Percentiles rank a stretch among this genome's conserved stretches.
These are phyloP conservation scores for Monomorium pharaonis DNA, from an alignment of 1,140 invertebrate species.

Conservation along the genomic window DNA sequence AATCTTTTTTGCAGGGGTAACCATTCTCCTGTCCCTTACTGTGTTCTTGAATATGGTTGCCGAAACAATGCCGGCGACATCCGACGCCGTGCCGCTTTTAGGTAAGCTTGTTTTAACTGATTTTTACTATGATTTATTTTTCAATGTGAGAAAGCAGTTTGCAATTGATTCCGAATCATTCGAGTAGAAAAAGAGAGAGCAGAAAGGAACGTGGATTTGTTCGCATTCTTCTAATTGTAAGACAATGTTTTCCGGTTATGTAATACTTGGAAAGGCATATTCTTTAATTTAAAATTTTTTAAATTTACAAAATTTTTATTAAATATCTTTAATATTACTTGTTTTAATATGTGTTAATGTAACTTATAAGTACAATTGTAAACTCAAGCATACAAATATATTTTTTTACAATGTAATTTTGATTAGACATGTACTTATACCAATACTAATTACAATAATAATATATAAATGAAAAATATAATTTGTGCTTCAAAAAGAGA, in stretches of 20 bases:
- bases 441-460: not conserved
- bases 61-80: constrained; percentile 93
- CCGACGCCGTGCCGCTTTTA: constrained; percentile 93
- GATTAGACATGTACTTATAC: not conserved
- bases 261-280: not conserved
- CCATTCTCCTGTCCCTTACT: constrained; percentile 95
- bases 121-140: constrained; percentile 39
- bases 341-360: not conserved
- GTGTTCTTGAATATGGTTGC: constrained; percentile 95
- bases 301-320: not conserved
- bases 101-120: constrained; percentile 85
- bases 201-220: not conserved
- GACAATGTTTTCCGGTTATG: not conserved
- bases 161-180: constrained; percentile 7
- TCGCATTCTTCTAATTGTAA: not conserved
- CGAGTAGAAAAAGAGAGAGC: not conserved
- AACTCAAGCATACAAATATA: not conserved
- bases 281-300: not conserved
- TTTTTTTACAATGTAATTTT: not conserved
- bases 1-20: constrained; percentile 88
- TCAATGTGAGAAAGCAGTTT: not conserved
- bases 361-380: not conserved
- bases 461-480: not conserved
- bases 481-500: not conserved
- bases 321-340: not conserved